Conservation (phyloP, 1,140 invertebrate species). For the Varroa destructor region DNA sequence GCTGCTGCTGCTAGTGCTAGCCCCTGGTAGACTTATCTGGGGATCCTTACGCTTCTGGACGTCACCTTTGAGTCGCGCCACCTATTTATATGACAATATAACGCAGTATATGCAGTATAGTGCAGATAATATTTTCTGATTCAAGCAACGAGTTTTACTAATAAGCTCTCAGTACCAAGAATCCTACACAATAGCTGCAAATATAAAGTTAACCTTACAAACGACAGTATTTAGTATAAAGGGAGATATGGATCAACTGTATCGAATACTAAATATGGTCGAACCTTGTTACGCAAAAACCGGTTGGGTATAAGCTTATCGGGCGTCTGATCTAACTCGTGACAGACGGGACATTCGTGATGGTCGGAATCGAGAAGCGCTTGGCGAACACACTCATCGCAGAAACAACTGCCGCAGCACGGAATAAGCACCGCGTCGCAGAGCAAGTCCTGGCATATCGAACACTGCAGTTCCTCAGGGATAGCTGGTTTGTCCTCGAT, state of each 20-base stretch:
- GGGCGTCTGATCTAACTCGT: conserved; percentile 77
- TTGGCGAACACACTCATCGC: conserved; percentile 88
- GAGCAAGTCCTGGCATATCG: conserved; percentile 78
- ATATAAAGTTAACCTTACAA: too few species aligned
- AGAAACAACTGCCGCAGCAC: conserved; percentile 93
- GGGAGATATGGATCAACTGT: too few species aligned
- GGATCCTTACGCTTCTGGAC: conserved; percentile 16
- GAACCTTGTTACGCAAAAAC: conserved; percentile 57
- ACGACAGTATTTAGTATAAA: too few species aligned
- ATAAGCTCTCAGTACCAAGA: too few species aligned
- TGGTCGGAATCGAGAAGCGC: conserved; percentile 79
- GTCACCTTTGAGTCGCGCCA: neutral
- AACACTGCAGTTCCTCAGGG: conserved; percentile 77
- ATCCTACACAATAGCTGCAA: too few species aligned
- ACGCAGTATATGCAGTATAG: too few species aligned
- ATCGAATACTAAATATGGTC: neutral
- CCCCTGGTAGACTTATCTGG: too few species aligned
- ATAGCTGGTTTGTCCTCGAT: conserved; percentile 55
- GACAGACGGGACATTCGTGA: conserved; percentile 82
- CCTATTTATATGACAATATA: too few species aligned
- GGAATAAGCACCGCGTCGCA: conserved; percentile 90
- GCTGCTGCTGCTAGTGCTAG: too few species aligned
- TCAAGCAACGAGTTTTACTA: too few species aligned
- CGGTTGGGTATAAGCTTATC: conserved; percentile 82
- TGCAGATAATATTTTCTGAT: too few species aligned